Base-by-base conservation (phyloP, 2,113 vertebrate genomes). In the Prinia subflava region DNA sequence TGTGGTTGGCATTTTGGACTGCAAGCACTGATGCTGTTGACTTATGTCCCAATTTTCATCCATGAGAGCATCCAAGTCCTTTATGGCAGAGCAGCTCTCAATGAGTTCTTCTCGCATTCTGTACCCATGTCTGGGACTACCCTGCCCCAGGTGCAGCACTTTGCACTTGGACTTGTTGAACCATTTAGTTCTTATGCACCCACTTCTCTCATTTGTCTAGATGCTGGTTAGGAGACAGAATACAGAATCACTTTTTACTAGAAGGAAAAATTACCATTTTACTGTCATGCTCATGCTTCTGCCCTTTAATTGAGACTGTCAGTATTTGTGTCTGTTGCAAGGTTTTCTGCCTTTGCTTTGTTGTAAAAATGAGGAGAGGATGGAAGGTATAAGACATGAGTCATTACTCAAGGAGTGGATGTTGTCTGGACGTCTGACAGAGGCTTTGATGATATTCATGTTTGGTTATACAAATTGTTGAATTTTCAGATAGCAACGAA, bases 301-400 rank as follows among this genome's bases (percentile, higher is more conserved):
- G 19, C 76, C 62, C 41, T 96, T 83, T 93, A 91, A 93, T 86
- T 94, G 84, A 78, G 84, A 52, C 64, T 49, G 71, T 50, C 53
- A 46, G 50, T 70, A 63, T 78, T 63, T 70, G 35, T 78, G 16
- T 60, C 56, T 91, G 21, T 78, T 89, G 76, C 39, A 86, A 56
- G 56, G 24, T 90, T 86, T 93, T 87, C 64, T 91, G 62, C 82
- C 62, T 91, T 85, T 57, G 20, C 55, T 89, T 53, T 95, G 31
- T 37, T 83, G 42, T 90, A 69, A 57, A 92, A 92, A 95, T 24
- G 52, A 94, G 64, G 88, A 87, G n/a, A 41, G 78, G 65, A 50
- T 44, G 65, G 69, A 83, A 92, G 68, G 41, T 59, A 1, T 33
- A 85, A 92, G 80, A 74, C 2, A 4, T 70, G 77, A 94, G n/a